Percentiles rank a stretch among this genome's conserved stretches.
Conservation (phyloP, 1,140 invertebrate species). For the Rhizoglyphus robini region DNA sequence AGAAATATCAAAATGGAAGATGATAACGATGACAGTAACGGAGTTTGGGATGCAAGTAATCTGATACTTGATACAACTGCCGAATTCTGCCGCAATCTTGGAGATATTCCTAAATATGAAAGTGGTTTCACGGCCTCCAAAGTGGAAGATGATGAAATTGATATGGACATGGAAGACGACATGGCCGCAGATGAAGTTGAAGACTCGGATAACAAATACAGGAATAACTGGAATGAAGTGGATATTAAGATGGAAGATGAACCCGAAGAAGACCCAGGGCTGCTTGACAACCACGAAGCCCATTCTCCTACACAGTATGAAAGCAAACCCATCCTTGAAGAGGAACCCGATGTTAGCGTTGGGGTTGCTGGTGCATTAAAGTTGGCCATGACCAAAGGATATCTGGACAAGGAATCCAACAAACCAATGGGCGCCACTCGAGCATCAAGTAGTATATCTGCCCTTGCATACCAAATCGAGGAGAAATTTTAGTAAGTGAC, state of each 20-base stretch:
- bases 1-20: constrained; percentile 21
- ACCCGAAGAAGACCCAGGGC: neutral
- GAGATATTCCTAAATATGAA: constrained; percentile 60
- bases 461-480: constrained; percentile 89
- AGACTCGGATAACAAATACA: constrained; percentile 22
- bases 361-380: constrained; percentile 82
- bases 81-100: constrained; percentile 89
- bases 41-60: neutral
- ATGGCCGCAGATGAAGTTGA: constrained; percentile 32
- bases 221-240: constrained; percentile 56
- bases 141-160: constrained; percentile 11
- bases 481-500: constrained; percentile 51
- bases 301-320: neutral
- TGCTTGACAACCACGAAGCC: neutral
- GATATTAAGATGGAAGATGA: constrained; percentile 38
- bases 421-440: constrained; percentile 48
- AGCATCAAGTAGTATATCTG: constrained; percentile 61
- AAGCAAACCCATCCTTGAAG: constrained; percentile 31
- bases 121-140: neutral
- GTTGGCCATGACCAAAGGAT: constrained; percentile 85
- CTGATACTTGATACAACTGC: constrained; percentile 86
- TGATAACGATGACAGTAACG: constrained; percentile 24
- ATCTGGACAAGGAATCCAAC: constrained; percentile 64
- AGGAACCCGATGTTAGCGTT: constrained; percentile 81
- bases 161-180: constrained; percentile 8